phyloP scores from a whole-genome alignment of 2,888 invertebrate species.

The Prionchulus punctatus region DNA sequence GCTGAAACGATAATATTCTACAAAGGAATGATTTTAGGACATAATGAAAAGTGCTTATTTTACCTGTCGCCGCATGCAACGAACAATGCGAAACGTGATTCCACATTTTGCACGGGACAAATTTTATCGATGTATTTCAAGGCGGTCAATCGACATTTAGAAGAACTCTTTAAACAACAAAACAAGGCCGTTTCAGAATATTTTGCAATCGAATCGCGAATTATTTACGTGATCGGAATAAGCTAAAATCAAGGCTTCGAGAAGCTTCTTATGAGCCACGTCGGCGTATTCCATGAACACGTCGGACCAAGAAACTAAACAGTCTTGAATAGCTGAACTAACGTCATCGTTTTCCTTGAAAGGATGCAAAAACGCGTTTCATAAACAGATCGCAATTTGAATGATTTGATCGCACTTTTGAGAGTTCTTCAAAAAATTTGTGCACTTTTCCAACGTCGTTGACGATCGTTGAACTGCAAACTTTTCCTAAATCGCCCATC shows the following conservation, averaged over 20 bases:
- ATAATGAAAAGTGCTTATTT: too few species aligned
- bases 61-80: background rate
- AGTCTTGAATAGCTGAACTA: background rate
- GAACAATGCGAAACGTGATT: background rate
- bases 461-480: too few species aligned
- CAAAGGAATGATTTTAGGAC: too few species aligned
- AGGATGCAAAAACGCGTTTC: too few species aligned
- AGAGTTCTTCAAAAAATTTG: too few species aligned
- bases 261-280: background rate
- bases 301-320: background rate
- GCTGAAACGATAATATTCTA: too few species aligned
- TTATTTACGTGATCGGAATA: background rate
- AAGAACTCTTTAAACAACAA: background rate
- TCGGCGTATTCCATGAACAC: background rate
- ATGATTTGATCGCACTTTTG: too few species aligned
- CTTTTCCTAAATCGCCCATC: background rate
- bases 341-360: background rate
- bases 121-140: background rate
- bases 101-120: background rate
- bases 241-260: background rate
- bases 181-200: background rate
- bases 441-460: too few species aligned
- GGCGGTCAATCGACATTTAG: background rate
- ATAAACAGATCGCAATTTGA: too few species aligned
- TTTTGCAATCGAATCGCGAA: too few species aligned